Percentiles rank a stretch among this genome's conserved stretches.
These are phyloP conservation scores for Rhamnusium bicolor DNA, from an alignment of 2,888 invertebrate species.

Conservation along the genomic window DNA sequence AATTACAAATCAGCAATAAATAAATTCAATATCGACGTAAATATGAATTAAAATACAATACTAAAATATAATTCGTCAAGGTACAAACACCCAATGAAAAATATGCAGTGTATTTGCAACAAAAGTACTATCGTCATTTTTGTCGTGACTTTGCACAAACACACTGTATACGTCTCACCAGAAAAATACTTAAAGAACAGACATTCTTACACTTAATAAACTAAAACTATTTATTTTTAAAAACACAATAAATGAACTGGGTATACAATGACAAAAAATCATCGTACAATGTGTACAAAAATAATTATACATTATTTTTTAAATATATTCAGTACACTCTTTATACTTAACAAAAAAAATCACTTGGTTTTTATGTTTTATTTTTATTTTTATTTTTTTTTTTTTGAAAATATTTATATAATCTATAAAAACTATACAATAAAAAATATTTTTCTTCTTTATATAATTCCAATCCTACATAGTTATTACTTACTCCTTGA, in stretches of 20 bases:
- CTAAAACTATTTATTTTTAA: constrained; percentile 13
- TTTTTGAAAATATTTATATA: constrained; percentile 37
- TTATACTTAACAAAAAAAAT: constrained; percentile 10
- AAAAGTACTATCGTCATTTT: neutral
- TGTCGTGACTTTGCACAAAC: neutral
- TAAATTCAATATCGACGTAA: constrained; percentile 9
- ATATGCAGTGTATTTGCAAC: constrained; percentile 4
- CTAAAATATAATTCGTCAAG: constrained; percentile 24
- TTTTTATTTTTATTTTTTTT: constrained; percentile 30
- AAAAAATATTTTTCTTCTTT: constrained; percentile 31
- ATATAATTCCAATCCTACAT: neutral
- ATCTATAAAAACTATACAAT: constrained; percentile 34
- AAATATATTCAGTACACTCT: constrained; percentile 26
- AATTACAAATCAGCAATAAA: constrained; percentile 10
- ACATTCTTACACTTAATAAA: constrained; percentile 1
- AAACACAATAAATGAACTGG: neutral
- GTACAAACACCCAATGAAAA: constrained; percentile 15
- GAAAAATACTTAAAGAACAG: constrained; percentile 16
- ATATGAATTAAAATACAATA: constrained; percentile 12
- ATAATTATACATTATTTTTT: constrained; percentile 8
- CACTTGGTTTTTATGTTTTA: constrained; percentile 21
- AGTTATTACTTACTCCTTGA: constrained; percentile 37
- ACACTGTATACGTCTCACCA: constrained; percentile 6
- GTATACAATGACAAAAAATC: constrained; percentile 6
- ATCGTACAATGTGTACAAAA: constrained; percentile 10